Percentiles rank a stretch among this genome's conserved stretches.
phyloP scores from a whole-genome alignment of 2,113 vertebrate genomes.

The Trichomycterus rosablanca region DNA sequence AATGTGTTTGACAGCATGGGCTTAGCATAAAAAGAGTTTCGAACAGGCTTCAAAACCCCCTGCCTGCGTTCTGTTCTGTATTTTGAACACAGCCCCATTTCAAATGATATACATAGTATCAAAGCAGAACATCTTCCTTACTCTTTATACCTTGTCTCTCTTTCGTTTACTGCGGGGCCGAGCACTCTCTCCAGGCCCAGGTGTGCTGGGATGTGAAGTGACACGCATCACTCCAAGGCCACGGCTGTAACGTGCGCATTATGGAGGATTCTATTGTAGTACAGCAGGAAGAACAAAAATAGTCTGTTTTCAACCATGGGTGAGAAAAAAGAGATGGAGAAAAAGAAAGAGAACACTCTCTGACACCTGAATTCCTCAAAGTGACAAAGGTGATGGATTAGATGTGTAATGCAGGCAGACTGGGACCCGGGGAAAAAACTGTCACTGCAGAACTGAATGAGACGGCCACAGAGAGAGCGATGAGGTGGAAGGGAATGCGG shows the following conservation, averaged over 20 bases:
- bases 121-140: conserved; percentile 2
- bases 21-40: background rate
- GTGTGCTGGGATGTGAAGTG: conserved; percentile 53
- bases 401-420: conserved; percentile 68
- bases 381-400: conserved; percentile 70
- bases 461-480: conserved; percentile 28
- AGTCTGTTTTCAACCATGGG: conserved; percentile 27
- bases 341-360: conserved; percentile 30
- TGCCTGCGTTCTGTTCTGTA: conserved; percentile 3
- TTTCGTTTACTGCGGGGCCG: conserved; percentile 10
- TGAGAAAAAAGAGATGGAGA: conserved; percentile 18
- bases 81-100: background rate
- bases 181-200: conserved; percentile 8
- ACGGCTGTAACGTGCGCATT: conserved; percentile 50
- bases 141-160: conserved; percentile 1
- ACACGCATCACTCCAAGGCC: conserved; percentile 39
- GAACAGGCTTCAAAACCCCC: conserved; percentile 5
- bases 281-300: conserved; percentile 56
- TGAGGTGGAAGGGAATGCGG: conserved; percentile 13
- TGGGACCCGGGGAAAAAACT: conserved; percentile 34
- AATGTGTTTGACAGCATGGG: background rate
- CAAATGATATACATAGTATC: background rate
- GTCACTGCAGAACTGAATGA: conserved; percentile 39
- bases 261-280: conserved; percentile 56
- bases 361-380: conserved; percentile 49